Evolutionary conservation across 2,888 invertebrate species (phyloP).

Genomic region (Didymodactylos carnosus): DNA sequence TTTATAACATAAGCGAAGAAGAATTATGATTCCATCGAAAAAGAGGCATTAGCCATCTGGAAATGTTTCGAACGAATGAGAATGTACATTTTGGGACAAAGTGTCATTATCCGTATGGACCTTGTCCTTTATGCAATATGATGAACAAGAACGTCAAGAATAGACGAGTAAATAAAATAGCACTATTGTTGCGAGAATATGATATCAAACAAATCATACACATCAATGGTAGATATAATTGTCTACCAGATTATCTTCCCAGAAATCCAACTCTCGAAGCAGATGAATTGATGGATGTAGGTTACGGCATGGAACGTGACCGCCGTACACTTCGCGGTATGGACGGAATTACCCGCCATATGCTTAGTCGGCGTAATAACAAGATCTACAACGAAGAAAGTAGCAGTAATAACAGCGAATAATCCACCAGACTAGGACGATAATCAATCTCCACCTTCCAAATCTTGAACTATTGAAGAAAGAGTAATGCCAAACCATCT

Average conservation of each 20-base stretch:
- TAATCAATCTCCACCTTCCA: too few relatives aligned
- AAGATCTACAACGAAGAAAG: too few relatives aligned
- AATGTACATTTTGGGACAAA: neutral
- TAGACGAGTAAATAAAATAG: neutral
- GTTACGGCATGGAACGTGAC: too few relatives aligned
- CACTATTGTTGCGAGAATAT: neutral
- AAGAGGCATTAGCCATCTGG: neutral
- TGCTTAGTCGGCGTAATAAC: too few relatives aligned
- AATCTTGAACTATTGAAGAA: too few relatives aligned
- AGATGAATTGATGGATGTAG: neutral
- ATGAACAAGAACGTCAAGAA: neutral
- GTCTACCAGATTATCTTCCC: neutral
- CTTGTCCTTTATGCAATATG: neutral
- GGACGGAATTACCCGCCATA: too few relatives aligned
- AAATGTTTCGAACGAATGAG: neutral
- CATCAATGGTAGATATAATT: neutral
- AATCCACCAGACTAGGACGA: too few relatives aligned
- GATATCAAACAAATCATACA: neutral
- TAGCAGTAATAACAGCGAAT: too few relatives aligned
- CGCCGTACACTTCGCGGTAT: too few relatives aligned
- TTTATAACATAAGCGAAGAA: neutral
- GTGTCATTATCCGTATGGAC: neutral
- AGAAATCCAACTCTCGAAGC: neutral
- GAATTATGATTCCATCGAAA: neutral
- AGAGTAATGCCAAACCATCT: too few relatives aligned